Base-by-base conservation (phyloP, 2,113 vertebrate species). In the Seriola quinqueradiata region DNA sequence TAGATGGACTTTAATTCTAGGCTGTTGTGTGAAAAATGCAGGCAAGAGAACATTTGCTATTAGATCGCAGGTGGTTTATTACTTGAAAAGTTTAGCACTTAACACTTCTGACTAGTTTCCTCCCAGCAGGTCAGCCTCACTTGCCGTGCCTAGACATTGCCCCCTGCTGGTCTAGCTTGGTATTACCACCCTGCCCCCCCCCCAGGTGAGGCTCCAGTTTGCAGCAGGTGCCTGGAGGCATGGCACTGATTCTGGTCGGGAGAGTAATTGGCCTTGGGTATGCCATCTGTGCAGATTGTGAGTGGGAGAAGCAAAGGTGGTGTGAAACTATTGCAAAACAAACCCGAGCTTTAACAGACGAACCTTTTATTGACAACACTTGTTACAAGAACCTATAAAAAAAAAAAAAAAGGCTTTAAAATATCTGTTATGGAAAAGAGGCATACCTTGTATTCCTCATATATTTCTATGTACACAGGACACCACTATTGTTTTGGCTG, bases 361-460 rank as follows among this genome's bases (percentile, higher is more conserved):
- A 77, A 68, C 13, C 9, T 77, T 88, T 85, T 82, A 89, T 87
- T 87, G 52, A 69, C 42, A 63, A 11, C 68, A 67, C 32, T 70
- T 52, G 42, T 44, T 13, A 48, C 48, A 70, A 40, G 16, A 9
- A 38, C 52, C 23, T 67, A 50, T 34, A 73, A 36, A 72, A 73
- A 48, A 72, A 73, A 48, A 72, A 70, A 67, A 32, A 28, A 28
- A 70, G 64, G 23, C 16, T 44, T 19, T 2, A 23, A 14, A 70
- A 42, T 10, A 55, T 34, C 36, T 19, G 6, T 66, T 57, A 28
- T 34, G 6, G 60, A 32, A 40, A 42, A 52, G 38, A 75, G 19
- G 10, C n/a, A 0, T 7, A 8, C 13, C 36, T 54, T 40, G 40
- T 70, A 16, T 7, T 63, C 28, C 28, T 71, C 1, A 0, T 19